Base-by-base conservation (phyloP, 2,888 invertebrate species). In the Galeopsomyia nigrocyanea region DNA sequence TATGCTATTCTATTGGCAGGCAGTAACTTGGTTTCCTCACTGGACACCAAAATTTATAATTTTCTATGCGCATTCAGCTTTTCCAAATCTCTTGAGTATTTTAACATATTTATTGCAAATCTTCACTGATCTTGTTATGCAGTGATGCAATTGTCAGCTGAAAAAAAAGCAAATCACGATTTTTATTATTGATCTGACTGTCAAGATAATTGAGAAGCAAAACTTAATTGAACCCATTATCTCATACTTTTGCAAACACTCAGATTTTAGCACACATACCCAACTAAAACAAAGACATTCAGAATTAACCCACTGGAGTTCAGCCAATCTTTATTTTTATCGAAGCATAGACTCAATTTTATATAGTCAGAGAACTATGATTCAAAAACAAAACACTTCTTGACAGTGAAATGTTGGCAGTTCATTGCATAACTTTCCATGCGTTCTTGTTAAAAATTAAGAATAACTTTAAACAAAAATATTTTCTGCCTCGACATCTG, bases 21-120 rank as follows among this genome's bases (percentile, higher is more conserved):
- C 68, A 73, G 72, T 73, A 70, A 75, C 73, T 75, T 73, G 53
- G 51, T 61, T 73, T 71, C 57, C 50, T 68, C 61, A 73, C 65
- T 73, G 75, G 73, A 68, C 71, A 75, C 73, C 73, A 69, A 73
- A 73, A 73, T 75, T 68, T 75, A 68, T 73, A 68, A 65, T 61
- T 75, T 65, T 31, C 63, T 64, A 71, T 26, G 22, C 61, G 19
- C 49, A 39, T 50, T 68, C 61, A 69, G 64, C 53, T 58, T 70
- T 72, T 61, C 65, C 55, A 64, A 72, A 64, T 65, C 55, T 72
- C 72, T 75, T 75, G 75, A 75, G 72, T 72, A 75, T 75, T 75
- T 70, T 70, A 26, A 71, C 67, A 69, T 63, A 53, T 70, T 72
- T 75, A 74, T 68, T 74, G 68, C 65, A 74, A 65, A 66, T 62